These are phyloP conservation scores for Florisuga fusca DNA, from an alignment of 2,797 vertebrate species.

Conservation along the genomic window DNA sequence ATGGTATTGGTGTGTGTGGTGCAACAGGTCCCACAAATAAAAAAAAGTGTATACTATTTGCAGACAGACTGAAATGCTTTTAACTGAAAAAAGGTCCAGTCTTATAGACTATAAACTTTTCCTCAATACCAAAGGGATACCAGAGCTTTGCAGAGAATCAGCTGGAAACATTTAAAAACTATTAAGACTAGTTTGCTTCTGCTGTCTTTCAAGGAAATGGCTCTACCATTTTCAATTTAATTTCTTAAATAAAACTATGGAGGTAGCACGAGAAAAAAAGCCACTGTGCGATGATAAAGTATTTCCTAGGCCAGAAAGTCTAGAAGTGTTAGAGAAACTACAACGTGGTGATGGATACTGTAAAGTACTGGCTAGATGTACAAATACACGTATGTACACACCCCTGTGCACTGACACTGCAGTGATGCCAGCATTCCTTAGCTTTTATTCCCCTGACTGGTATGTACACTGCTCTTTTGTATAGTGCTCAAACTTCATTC, in stretches of 20 bases:
- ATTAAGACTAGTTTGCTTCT: background rate
- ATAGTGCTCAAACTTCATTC: background rate
- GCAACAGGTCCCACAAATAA: background rate
- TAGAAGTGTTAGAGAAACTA: background rate
- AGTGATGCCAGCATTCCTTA: background rate
- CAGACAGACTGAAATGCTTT: background rate
- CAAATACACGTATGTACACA: fast-evolving
- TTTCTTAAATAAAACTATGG: background rate
- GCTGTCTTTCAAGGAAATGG: background rate
- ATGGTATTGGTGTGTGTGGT: background rate
- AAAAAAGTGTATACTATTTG: background rate
- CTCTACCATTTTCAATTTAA: background rate
- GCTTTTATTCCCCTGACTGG: background rate
- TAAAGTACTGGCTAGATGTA: background rate
- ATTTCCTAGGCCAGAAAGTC: background rate
- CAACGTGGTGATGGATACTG: fast-evolving
- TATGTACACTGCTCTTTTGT: background rate
- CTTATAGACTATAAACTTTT: background rate
- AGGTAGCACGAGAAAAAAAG: background rate
- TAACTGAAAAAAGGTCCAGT: background rate
- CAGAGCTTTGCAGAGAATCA: background rate
- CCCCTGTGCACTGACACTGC: background rate
- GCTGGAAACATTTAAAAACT: background rate
- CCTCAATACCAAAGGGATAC: background rate
- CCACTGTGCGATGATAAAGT: background rate